These are phyloP conservation scores for Philaethria dido DNA, from an alignment of 2,888 invertebrate genomes.

Conservation along the genomic window DNA sequence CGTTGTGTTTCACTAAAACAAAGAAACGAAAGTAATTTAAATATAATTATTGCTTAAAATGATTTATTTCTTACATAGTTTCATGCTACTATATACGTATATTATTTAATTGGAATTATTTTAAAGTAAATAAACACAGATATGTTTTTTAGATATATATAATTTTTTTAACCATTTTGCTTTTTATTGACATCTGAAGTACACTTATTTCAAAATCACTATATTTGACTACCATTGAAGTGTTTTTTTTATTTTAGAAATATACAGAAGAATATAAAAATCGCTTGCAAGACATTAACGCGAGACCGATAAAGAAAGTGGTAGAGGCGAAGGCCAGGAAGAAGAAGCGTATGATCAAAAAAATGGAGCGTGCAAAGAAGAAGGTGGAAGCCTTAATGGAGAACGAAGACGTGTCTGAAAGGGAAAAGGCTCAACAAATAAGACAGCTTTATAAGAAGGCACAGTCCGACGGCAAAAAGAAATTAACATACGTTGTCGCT, in stretches of 20 bases:
- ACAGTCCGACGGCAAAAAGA: conserved; percentile 91
- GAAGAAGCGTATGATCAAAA: conserved; percentile 93
- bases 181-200: no score
- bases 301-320: conserved; percentile 98
- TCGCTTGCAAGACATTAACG: conserved; percentile 93
- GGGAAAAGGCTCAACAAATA: conserved; percentile 97
- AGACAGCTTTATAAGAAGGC: conserved; percentile 96
- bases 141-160: no score
- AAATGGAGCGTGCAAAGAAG: conserved; percentile 97
- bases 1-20: no score
- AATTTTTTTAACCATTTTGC: no score
- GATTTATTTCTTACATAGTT: no score
- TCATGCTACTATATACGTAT: no score
- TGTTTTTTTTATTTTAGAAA: conserved; percentile 76
- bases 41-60: no score
- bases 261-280: conserved; percentile 93
- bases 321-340: conserved; percentile 99
- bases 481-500: conserved; percentile 96
- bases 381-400: conserved; percentile 97
- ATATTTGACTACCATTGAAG: no score
- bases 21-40: no score
- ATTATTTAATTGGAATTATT: no score
- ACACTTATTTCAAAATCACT: no score
- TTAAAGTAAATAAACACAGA: no score
- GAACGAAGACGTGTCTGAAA: conserved; percentile 93